Base-by-base conservation (phyloP, 35 echinoderm and acorn worm genomes). In the Eucidaris tribuloides region DNA sequence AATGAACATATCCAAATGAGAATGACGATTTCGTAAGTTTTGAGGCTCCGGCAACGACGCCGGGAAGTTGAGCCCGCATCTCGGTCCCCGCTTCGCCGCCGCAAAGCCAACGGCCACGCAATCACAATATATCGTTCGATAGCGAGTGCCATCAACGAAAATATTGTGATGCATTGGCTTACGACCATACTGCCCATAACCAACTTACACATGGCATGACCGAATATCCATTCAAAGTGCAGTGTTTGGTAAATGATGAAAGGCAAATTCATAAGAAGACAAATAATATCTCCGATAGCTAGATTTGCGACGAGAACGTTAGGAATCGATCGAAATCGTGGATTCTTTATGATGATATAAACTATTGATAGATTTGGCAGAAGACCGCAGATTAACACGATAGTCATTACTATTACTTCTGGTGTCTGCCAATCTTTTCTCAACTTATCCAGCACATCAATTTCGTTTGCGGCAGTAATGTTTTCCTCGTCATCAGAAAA, bases 111-210 rank as follows among this genome's bases (percentile, higher is more conserved):
- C 11, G 68, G 68, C 68, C 68, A 44, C 22, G 68, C 68, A 41
- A 74, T 74, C 15, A 40, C 68, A 33, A 74, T 22, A 44, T 74
- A 74, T 2, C 68, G 68, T 40, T 74, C 68, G 37, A 74, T 74
- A 1, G 68, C 68, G 24, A 74, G 18, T 0, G 68, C 68, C 68
- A 74, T 74, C 68, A 74, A 40, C 7, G 68, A 74, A 44, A 35
- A 74, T 36, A 74, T 40, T 3, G 68, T 74, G 37, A 74, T 74
- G 19, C 68, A 74, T 1, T 40, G 35, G 44, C 68, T 74, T 33
- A n/a, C 33, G 7, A 44, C 33, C 68, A 74, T 74, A 18, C 33
- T 74, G 35, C 68, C 25, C 19, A 42, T 33, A 40, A 40, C 41
- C 24, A 74, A 44, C n/a, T 74, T 74, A 40, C 68, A 74, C 68